Evolutionary conservation across 2,113 vertebrate genomes (phyloP).

Genomic region (human): GRCh38 chr2:15938001-15938500

Average conservation of each 20-base stretch:
- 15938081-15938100: background rate
- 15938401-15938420: background rate
- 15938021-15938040: background rate
- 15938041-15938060: background rate
- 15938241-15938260: constrained; percentile 27
- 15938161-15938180: constrained; percentile 69
- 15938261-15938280: background rate
- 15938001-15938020: background rate
- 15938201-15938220: constrained; percentile 62
- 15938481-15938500: background rate
- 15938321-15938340: background rate
- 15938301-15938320: background rate
- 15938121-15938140: constrained; percentile 57
- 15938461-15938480: background rate
- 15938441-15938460: background rate
- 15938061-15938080: background rate
- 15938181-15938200: constrained; percentile 66
- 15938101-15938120: constrained; percentile 51
- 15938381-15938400: background rate
- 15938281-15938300: background rate
- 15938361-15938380: background rate
- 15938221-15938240: constrained; percentile 11
- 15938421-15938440: background rate
- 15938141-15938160: constrained; percentile 58
- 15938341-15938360: background rate